A percentile compares a stretch with the other conserved stretches of the same genome.
These are phyloP conservation scores for Lycophotia porphyrea DNA, from an alignment of 2,888 invertebrate genomes.

Conservation along the genomic window DNA sequence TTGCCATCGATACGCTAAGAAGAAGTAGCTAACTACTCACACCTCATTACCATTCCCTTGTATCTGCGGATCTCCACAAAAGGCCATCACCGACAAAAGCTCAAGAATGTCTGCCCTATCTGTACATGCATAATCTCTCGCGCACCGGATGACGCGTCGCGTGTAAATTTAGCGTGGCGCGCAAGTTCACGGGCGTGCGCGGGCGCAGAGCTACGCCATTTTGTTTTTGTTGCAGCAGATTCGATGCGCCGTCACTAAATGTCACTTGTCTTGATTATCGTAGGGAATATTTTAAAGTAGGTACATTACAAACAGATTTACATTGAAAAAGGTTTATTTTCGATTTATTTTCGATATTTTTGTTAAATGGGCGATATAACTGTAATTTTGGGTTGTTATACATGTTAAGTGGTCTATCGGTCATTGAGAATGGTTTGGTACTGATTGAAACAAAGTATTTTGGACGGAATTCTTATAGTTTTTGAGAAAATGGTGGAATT, in stretches of 20 bases:
- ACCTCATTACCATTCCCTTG: background rate
- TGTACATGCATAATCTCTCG: slow-evolving; percentile 67
- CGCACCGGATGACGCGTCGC: slow-evolving; percentile 84
- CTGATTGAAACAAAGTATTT: background rate
- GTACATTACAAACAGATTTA: background rate
- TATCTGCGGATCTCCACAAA: slow-evolving; percentile 30
- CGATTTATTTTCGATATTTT: background rate
- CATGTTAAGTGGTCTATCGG: background rate
- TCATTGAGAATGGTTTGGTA: background rate
- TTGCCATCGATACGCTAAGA: too few relatives aligned
- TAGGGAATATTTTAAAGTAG: slow-evolving; percentile 31
- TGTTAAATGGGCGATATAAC: background rate
- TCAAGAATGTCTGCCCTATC: slow-evolving; percentile 51
- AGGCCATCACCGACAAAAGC: slow-evolving; percentile 34
- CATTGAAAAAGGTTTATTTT: background rate
- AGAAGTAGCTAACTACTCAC: background rate
- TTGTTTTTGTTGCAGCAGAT: slow-evolving; percentile 81
- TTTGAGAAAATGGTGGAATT: background rate
- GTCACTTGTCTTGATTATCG: slow-evolving; percentile 63
- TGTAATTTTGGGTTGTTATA: slow-evolving; percentile 26
- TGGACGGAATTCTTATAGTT: background rate
- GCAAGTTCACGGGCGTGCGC: slow-evolving; percentile 87
- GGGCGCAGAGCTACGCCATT: slow-evolving; percentile 75
- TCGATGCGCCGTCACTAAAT: slow-evolving; percentile 65
- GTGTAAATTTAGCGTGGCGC: slow-evolving; percentile 86